Conservation (phyloP, 2,113 vertebrate species). For the Lanius ludovicianus region DNA sequence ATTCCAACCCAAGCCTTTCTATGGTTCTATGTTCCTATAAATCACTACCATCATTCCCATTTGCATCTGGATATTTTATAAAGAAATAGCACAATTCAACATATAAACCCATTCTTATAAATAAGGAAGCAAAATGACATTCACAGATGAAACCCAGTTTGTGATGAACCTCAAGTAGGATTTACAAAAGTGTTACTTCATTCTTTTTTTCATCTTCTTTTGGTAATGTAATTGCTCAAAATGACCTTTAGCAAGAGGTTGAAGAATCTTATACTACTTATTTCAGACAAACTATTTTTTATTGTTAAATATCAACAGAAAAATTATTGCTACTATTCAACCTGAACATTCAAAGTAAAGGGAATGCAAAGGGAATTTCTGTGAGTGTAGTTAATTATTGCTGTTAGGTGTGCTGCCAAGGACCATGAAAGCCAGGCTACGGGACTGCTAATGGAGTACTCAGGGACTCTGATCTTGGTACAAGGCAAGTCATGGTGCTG, state of each 20-base stretch:
- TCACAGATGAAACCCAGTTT: background rate
- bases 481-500: background rate
- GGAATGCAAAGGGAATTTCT: background rate
- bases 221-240: constrained; percentile 24
- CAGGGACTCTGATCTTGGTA: background rate
- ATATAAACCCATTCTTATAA: background rate
- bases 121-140: background rate
- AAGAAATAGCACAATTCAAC: background rate
- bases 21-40: background rate
- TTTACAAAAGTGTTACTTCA: constrained; percentile 1
- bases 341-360: background rate
- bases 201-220: background rate
- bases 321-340: background rate
- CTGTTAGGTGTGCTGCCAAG: background rate
- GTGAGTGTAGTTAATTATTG: background rate
- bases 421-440: background rate
- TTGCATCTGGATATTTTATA: constrained; percentile 55
- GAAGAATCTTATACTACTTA: background rate
- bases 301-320: background rate
- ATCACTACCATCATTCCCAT: constrained; percentile 60
- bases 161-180: constrained; percentile 6
- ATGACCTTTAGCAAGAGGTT: background rate
- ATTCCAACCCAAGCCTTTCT: background rate
- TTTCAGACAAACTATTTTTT: background rate
- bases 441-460: background rate